Evolutionary conservation across 30 jellyfish, hydroid and myxozoan genomes (phyloP).

Genomic region (Catostylus mosaicus): DNA sequence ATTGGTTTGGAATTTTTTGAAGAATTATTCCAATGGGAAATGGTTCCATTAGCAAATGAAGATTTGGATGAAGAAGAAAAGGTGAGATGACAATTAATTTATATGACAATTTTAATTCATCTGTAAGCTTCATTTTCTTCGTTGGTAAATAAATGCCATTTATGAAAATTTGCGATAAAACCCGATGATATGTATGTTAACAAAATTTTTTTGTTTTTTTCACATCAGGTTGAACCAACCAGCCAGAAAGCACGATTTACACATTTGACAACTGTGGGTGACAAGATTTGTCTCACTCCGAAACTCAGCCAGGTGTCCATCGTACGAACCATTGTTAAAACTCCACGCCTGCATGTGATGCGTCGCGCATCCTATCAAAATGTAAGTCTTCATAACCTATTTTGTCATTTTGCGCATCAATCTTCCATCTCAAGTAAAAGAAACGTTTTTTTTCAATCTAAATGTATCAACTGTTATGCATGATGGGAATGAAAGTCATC

Average conservation of each 20-base stretch:
- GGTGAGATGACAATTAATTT: slow-evolving; percentile 2
- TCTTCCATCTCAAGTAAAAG: too few species aligned
- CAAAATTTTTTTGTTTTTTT: background rate
- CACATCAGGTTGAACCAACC: slow-evolving; percentile 28
- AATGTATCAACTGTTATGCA: too few species aligned
- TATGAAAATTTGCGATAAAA: too few species aligned
- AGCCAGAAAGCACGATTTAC: slow-evolving; percentile 50
- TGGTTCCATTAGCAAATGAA: slow-evolving; percentile 17
- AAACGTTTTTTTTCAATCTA: too few species aligned
- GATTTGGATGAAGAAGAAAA: slow-evolving; percentile 35
- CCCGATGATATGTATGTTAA: too few species aligned
- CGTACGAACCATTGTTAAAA: slow-evolving; percentile 3
- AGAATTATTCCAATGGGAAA: slow-evolving; percentile 22
- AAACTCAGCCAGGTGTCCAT: background rate
- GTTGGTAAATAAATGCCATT: too few species aligned
- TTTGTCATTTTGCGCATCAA: background rate
- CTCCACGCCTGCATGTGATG: slow-evolving; percentile 10
- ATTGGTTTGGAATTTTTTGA: slow-evolving; percentile 23
- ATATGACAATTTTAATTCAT: background rate
- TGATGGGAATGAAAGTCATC: too few species aligned
- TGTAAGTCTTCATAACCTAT: background rate
- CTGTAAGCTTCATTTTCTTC: background rate
- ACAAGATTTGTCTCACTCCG: slow-evolving; percentile 53
- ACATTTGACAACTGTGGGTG: slow-evolving; percentile 9
- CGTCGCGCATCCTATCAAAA: slow-evolving; percentile 5